Conservation (phyloP, 2,797 vertebrate genomes). For the Cyprinella venusta region DNA sequence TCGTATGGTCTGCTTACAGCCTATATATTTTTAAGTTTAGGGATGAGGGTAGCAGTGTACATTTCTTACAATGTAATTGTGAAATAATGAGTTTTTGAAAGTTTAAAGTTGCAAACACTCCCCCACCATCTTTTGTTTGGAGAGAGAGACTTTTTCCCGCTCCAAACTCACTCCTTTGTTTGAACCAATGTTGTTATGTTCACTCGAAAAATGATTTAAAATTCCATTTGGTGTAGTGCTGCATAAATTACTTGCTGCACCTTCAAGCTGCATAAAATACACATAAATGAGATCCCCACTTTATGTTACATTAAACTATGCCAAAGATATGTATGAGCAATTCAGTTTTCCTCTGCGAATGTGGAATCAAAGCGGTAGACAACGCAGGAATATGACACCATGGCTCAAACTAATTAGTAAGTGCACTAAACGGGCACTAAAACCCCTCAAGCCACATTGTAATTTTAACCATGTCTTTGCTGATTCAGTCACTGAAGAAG, state of each 20-base stretch:
- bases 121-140: background rate
- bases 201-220: background rate
- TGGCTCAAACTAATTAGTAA: conserved; percentile 53
- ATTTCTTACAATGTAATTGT: background rate
- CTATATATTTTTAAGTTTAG: background rate
- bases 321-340: conserved; percentile 15
- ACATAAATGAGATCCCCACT: background rate
- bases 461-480: conserved; percentile 29
- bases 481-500: background rate
- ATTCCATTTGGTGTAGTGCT: background rate
- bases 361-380: conserved; percentile 28
- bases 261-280: background rate
- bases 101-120: background rate
- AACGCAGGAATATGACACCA: conserved; percentile 48
- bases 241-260: background rate
- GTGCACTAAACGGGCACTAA: conserved; percentile 17
- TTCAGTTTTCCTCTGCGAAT: background rate
- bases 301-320: background rate
- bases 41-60: background rate
- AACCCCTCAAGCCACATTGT: background rate
- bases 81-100: background rate
- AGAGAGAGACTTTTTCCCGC: background rate
- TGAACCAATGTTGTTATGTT: background rate
- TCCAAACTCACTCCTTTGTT: background rate
- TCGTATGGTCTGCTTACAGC: background rate